Conservation (phyloP, 2,797 vertebrate genomes). For the Gymnoscopelus microlampas region DNA sequence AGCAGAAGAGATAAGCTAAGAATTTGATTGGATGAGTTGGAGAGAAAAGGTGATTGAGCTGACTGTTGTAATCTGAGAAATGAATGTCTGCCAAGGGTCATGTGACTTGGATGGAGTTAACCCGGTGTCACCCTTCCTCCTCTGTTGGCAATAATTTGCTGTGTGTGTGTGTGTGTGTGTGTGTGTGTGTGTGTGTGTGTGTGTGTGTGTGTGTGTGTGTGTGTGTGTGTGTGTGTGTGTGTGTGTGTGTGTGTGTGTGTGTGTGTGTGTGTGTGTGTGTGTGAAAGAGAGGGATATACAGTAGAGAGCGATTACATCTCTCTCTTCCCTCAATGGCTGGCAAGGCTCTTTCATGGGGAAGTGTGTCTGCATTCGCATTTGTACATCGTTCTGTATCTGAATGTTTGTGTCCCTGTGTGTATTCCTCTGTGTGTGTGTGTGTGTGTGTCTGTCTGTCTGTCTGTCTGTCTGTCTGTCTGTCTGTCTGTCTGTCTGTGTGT, state of each 20-base stretch:
- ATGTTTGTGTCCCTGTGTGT: neutral
- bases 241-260: no score
- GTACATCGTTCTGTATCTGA: neutral
- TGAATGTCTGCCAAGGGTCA: neutral
- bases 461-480: no score
- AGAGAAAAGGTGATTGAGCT: neutral
- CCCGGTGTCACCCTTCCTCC: slow-evolving; percentile 4
- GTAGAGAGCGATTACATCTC: no score
- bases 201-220: neutral
- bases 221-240: no score
- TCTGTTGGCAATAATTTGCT: slow-evolving; percentile 1
- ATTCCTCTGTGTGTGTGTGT: neutral
- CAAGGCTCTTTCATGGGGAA: neutral
- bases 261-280: no score
- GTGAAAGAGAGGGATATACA: no score
- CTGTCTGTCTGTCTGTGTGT: no score
- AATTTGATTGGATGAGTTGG: slow-evolving; percentile 6
- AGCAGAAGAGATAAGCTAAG: slow-evolving; percentile 2
- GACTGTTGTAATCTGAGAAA: slow-evolving; percentile 10
- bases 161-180: slow-evolving; percentile 11
- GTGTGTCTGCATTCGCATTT: slow-evolving; percentile 3
- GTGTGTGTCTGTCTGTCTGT: no score
- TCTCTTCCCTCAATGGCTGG: neutral
- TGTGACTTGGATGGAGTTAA: slow-evolving; percentile 21
- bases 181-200: slow-evolving; percentile 13